Base-by-base conservation (phyloP, 2,888 invertebrate species). In the Pterobdella sp. region DNA sequence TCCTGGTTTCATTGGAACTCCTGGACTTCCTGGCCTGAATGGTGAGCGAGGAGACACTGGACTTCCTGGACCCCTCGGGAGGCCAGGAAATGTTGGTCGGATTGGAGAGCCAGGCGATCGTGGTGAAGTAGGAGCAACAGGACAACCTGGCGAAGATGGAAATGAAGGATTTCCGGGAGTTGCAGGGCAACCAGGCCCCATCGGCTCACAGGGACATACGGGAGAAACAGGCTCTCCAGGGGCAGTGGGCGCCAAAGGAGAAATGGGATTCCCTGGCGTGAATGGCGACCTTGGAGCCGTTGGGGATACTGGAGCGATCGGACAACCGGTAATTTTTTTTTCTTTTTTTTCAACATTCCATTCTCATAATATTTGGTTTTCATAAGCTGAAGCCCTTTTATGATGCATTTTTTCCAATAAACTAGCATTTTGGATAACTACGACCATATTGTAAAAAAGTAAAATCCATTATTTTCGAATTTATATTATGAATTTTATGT, bases 1-100 rank as follows among this genome's bases (percentile, higher is more conserved):
- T 37, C 22, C 72, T 14, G 75, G 75, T 22, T 69, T 49, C 31
- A 56, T 34, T 34, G 75, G 75, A 18, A 29, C 65, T n/a, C 36
- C 74, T 32, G 74, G 72, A 42, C 52, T 29, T 37, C 14, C 31
- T 3, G 65, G 65, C 26, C n/a, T 22, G 31, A n/a, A 65, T 31
- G 65, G 65, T 34, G 3, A 4, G 3, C 32, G 3, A 35, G 65
- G 65, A 31, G 31, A 65, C 4, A 14, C 65, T n/a, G 65, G 65
- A 65, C 34, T 10, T 4, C 31, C 70, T 70, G 70, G 70, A 10
- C 22, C 56, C 31, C 52, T 29, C 2, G 70, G 70, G 26, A 18
- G 3, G 29, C 32, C 29, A 29, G 73, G 73, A 52, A 14, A 22
- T 7, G 2, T 68, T n/a, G 74, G 74, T 32, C n/a, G 36, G 0